A percentile compares a stretch with the other conserved stretches of the same genome.
Conservation (phyloP, 2,888 invertebrate genomes). For the Octonoba sinensis region DNA sequence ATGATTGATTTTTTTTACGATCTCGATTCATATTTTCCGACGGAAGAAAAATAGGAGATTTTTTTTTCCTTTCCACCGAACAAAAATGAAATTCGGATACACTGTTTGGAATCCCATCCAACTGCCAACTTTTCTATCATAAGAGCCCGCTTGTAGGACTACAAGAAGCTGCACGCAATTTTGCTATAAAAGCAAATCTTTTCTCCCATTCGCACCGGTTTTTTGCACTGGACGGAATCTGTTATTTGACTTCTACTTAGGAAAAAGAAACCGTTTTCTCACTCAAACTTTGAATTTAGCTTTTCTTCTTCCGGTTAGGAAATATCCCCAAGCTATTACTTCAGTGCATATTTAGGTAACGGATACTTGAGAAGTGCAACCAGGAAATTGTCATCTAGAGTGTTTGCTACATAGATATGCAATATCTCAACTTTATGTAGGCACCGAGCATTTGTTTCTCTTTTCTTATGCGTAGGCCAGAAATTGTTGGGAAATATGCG, state of each 20-base stretch:
- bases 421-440: too few species aligned
- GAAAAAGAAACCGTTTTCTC: not conserved
- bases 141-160: constrained; percentile 1
- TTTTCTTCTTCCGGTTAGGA: too few species aligned
- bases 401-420: too few species aligned
- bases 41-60: not conserved
- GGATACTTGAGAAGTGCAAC: too few species aligned
- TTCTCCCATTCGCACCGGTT: not conserved
- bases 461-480: too few species aligned
- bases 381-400: too few species aligned
- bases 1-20: constrained; percentile 25
- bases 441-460: too few species aligned
- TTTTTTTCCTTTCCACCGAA: too few species aligned
- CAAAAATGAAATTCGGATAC: constrained; percentile 15
- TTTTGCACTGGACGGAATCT: constrained; percentile 7
- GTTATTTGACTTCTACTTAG: constrained; percentile 37
- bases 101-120: constrained; percentile 45
- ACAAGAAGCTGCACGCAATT: constrained; percentile 19
- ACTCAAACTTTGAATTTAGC: too few species aligned
- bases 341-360: too few species aligned
- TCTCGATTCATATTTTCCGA: constrained; percentile 29
- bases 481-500: too few species aligned
- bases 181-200: constrained; percentile 39
- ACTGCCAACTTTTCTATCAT: constrained; percentile 19
- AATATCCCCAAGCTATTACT: too few species aligned